Evolutionary conservation across 2,888 invertebrate genomes (phyloP).

Genomic region (Nomada lathburiana): DNA sequence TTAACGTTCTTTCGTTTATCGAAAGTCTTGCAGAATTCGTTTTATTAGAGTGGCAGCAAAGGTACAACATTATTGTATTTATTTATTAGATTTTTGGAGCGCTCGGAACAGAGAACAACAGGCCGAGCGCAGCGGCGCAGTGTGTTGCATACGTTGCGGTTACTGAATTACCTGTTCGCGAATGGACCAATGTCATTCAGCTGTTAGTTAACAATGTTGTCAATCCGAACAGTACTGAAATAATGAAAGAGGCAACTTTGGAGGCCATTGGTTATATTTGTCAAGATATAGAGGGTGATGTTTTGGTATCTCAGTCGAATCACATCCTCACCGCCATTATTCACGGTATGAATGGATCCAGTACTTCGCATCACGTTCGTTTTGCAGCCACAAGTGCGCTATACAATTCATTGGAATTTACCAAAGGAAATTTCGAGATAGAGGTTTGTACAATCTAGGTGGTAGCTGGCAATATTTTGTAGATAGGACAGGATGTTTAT

Average conservation of each 20-base stretch:
- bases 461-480: neutral
- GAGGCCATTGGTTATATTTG: conserved; percentile 99
- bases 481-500: neutral
- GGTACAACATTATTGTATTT: neutral
- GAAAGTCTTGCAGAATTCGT: neutral
- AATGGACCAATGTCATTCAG: conserved; percentile 96
- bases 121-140: conserved; percentile 99
- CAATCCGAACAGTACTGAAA: conserved; percentile 93
- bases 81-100: conserved; percentile 92
- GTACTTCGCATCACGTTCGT: conserved; percentile 96
- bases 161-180: conserved; percentile 95
- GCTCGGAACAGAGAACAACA: conserved; percentile 96
- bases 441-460: conserved; percentile 86
- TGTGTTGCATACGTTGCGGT: conserved; percentile 99
- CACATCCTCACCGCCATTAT: conserved; percentile 99
- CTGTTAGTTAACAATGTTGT: conserved; percentile 96
- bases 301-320: conserved; percentile 96
- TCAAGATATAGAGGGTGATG: conserved; percentile 98
- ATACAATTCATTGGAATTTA: conserved; percentile 98
- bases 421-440: conserved; percentile 98
- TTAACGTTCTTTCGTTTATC: neutral
- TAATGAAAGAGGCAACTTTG: conserved; percentile 97
- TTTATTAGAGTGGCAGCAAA: neutral
- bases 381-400: conserved; percentile 98
- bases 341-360: conserved; percentile 98